Percentiles rank a stretch among this genome's conserved stretches.
These are phyloP conservation scores for Caenorhabditis imperialis DNA, from an alignment of 2,888 invertebrate genomes.

Conservation along the genomic window DNA sequence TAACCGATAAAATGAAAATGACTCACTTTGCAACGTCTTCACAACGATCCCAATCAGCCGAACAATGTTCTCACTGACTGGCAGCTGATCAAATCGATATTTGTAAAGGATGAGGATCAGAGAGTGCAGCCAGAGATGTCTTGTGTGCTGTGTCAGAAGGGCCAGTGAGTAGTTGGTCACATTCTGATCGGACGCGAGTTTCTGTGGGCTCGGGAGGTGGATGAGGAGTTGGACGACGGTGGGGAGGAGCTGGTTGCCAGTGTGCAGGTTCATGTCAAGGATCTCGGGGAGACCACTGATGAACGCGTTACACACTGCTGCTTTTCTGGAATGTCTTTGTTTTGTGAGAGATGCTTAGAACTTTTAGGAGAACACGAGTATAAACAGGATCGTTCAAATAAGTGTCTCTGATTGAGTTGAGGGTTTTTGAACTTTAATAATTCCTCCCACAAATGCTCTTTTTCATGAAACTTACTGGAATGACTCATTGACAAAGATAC, in stretches of 20 bases:
- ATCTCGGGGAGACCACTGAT: constrained; percentile 89
- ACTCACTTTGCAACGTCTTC: constrained; percentile 86
- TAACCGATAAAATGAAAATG: neutral
- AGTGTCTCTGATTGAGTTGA: no score
- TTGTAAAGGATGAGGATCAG: constrained; percentile 94
- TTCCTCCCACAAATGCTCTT: no score
- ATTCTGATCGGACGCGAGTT: constrained; percentile 82
- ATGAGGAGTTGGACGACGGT: constrained; percentile 87
- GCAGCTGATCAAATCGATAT: constrained; percentile 80
- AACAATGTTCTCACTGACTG: constrained; percentile 83
- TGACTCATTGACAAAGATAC: no score
- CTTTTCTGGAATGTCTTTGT: constrained; percentile 82
- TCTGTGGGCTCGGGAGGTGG: constrained; percentile 88
- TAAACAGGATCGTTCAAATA: no score
- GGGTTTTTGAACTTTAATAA: no score
- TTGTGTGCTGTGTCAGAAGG: constrained; percentile 68
- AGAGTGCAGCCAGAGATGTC: constrained; percentile 93
- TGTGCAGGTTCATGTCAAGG: constrained; percentile 93
- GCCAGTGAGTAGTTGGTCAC: constrained; percentile 84
- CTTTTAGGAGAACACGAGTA: no score
- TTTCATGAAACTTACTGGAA: no score
- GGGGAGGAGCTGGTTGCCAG: constrained; percentile 90
- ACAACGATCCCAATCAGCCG: constrained; percentile 90
- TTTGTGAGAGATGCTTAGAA: no score
- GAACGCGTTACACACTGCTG: constrained; percentile 96